Percentiles rank a stretch among this genome's conserved stretches.
phyloP scores from a whole-genome alignment of 2,888 invertebrate genomes.

The Alloplasta piceator region DNA sequence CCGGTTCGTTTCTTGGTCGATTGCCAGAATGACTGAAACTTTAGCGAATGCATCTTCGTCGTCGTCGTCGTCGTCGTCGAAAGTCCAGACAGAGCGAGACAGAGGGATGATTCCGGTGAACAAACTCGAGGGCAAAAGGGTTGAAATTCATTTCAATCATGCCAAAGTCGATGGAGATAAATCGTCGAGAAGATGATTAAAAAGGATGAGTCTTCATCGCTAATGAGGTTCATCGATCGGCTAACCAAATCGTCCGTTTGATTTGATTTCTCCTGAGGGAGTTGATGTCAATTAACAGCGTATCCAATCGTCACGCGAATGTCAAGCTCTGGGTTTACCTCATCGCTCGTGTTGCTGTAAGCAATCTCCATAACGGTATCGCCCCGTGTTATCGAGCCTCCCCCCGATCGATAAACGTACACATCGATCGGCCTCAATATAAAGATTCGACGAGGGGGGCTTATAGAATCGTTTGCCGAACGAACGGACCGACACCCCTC shows the following conservation, averaged over 20 bases:
- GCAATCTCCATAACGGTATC: constrained; percentile 2
- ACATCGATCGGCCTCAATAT: constrained; percentile 82
- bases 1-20: constrained; percentile 61
- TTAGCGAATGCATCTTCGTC: constrained; percentile 57
- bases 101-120: constrained; percentile 45
- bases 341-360: constrained; percentile 5
- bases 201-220: not conserved
- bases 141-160: constrained; percentile 24
- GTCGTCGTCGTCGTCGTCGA: constrained; percentile 29
- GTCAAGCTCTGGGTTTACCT: constrained; percentile 46
- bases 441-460: constrained; percentile 67
- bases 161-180: not conserved
- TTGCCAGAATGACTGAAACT: constrained; percentile 66
- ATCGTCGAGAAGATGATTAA: constrained; percentile 16
- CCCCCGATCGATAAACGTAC: constrained; percentile 46
- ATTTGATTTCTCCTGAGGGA: constrained; percentile 4
- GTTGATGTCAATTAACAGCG: not conserved
- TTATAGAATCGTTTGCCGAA: constrained; percentile 33
- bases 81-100: constrained; percentile 16
- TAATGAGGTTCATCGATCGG: not conserved
- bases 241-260: not conserved
- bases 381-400: constrained; percentile 31
- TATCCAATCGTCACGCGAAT: constrained; percentile 26
- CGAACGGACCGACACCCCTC: no score
- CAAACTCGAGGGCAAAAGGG: constrained; percentile 43